Evolutionary conservation across 2,888 invertebrate species (phyloP).

Genomic region (Globia sparganii): DNA sequence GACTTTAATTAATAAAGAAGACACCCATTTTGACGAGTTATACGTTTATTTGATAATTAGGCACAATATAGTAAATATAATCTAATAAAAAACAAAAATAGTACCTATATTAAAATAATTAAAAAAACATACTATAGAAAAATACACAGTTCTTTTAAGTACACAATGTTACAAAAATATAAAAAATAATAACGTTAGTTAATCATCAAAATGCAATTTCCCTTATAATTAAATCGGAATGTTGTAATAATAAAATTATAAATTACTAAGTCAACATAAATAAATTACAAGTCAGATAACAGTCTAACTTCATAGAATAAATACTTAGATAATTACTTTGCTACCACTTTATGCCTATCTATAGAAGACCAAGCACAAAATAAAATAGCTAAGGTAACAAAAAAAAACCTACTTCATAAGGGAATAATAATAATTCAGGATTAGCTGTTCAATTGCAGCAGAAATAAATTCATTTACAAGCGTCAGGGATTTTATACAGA

Average conservation of each 20-base stretch:
- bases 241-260: constrained; percentile 15
- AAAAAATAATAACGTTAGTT: background rate
- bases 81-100: background rate
- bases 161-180: constrained; percentile 36
- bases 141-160: constrained; percentile 23
- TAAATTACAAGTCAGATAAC: constrained; percentile 23
- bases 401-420: background rate
- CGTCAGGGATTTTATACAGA: background rate
- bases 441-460: background rate
- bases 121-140: background rate
- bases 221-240: constrained; percentile 20
- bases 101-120: background rate
- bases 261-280: constrained; percentile 32
- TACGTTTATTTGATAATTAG: constrained; percentile 37
- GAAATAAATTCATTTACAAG: background rate
- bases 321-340: constrained; percentile 17
- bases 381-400: constrained; percentile 19
- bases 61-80: constrained; percentile 16
- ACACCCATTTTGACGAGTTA: background rate
- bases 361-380: constrained; percentile 3
- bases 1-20: constrained; percentile 2
- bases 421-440: background rate
- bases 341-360: constrained; percentile 1
- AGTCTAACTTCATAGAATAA: background rate
- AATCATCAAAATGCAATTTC: constrained; percentile 6